Conservation (phyloP, 2,888 invertebrate genomes). For the Chrysolina haemoptera region DNA sequence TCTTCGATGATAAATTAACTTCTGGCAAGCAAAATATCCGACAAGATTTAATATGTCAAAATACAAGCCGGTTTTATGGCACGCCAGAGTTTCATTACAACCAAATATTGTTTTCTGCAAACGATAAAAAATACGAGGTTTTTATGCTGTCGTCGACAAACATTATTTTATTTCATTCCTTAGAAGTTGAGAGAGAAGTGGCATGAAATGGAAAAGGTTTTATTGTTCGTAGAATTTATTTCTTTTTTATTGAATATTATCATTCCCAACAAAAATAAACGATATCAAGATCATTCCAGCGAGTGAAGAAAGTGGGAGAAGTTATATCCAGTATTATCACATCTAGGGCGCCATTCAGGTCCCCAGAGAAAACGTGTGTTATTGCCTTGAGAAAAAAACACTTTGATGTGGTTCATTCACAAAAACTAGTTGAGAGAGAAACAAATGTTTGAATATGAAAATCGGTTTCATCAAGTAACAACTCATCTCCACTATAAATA, state of each 20-base stretch:
- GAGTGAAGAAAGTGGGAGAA: too few relatives aligned
- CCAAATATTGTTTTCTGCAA: constrained; percentile 27
- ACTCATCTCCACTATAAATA: too few relatives aligned
- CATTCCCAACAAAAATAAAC: neutral
- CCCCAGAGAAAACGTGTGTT: neutral
- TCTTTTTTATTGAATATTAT: constrained; percentile 14
- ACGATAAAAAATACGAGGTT: constrained; percentile 14
- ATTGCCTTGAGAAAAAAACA: neutral
- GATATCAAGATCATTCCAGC: neutral
- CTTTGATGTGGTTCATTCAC: neutral
- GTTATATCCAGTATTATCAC: neutral
- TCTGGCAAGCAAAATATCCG: constrained; percentile 36
- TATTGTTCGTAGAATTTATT: constrained; percentile 13
- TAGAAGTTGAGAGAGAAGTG: neutral
- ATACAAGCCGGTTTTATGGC: constrained; percentile 42
- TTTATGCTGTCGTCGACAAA: constrained; percentile 14
- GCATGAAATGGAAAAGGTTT: neutral
- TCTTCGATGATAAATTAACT: constrained; percentile 43
- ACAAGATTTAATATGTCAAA: constrained; percentile 44
- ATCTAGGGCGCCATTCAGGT: neutral
- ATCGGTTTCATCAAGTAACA: too few relatives aligned
- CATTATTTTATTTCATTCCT: constrained; percentile 1
- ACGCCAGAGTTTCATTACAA: constrained; percentile 37
- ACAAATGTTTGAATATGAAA: too few relatives aligned
- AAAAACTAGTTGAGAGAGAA: neutral